phyloP scores from a whole-genome alignment of 1,140 invertebrate genomes.

The Achatina immaculata region DNA sequence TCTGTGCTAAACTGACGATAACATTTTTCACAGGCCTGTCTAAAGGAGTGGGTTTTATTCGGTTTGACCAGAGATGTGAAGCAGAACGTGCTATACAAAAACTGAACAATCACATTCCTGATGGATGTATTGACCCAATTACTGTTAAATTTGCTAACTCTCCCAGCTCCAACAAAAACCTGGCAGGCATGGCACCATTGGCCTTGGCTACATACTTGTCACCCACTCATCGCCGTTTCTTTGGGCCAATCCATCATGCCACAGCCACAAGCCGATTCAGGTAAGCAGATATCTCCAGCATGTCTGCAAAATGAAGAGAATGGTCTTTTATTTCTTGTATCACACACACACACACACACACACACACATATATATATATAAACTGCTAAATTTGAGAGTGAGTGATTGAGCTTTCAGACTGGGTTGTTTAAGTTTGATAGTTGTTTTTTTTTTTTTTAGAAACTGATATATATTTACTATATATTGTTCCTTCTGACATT shows the following conservation, averaged over 20 bases:
- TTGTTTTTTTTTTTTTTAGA: too few species aligned
- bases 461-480: too few species aligned
- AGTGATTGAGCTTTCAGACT: too few species aligned
- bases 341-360: too few species aligned
- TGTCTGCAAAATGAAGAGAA: background rate
- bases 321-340: too few species aligned
- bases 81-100: constrained; percentile 98
- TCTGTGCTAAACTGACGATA: too few species aligned
- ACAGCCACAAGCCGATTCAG: constrained; percentile 87
- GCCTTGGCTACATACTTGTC: constrained; percentile 83
- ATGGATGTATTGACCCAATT: constrained; percentile 93
- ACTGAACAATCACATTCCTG: constrained; percentile 94
- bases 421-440: too few species aligned
- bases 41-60: constrained; percentile 99
- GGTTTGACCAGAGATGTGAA: constrained; percentile 97
- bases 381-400: too few species aligned
- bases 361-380: too few species aligned
- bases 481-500: too few species aligned
- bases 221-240: constrained; percentile 85
- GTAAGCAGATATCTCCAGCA: constrained; percentile 77
- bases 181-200: constrained; percentile 60
- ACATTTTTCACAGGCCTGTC: constrained; percentile 83
- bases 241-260: constrained; percentile 92
- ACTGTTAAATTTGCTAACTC: constrained; percentile 99
- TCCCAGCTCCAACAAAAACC: constrained; percentile 70